phyloP scores from a whole-genome alignment of 2,888 invertebrate species.

The Minunthozetes semirufus region DNA sequence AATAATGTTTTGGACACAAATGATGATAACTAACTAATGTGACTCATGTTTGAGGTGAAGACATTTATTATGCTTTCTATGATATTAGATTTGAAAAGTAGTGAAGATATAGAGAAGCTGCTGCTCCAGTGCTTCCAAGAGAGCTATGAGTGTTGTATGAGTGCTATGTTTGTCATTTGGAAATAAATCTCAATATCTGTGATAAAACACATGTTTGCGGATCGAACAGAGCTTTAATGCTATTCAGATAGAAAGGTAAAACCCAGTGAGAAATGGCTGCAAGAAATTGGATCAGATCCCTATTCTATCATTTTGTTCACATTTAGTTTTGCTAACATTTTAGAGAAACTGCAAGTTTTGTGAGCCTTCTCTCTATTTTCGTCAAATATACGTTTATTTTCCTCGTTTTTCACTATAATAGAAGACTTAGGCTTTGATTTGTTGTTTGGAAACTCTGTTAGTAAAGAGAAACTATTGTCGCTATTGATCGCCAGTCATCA shows the following conservation, averaged over 20 bases:
- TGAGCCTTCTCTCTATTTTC: not conserved
- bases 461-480: not conserved
- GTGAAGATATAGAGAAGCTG: not conserved
- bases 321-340: not conserved
- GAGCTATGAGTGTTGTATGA: conserved; percentile 4
- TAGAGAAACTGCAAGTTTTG: not conserved
- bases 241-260: conserved; percentile 22
- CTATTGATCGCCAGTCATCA: conserved; percentile 7
- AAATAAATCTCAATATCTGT: conserved; percentile 26
- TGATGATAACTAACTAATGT: conserved; percentile 16
- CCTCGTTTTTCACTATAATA: conserved; percentile 4
- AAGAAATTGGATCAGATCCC: conserved; percentile 22
- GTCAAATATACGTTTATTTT: not conserved
- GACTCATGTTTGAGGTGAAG: not conserved
- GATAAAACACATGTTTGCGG: conserved; percentile 27
- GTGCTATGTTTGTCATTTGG: conserved; percentile 21
- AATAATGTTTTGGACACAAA: conserved; percentile 16
- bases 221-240: conserved; percentile 10
- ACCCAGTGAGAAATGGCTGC: conserved; percentile 20
- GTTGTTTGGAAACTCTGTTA: not conserved
- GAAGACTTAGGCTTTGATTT: conserved; percentile 1
- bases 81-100: conserved; percentile 25
- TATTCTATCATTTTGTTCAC: not conserved
- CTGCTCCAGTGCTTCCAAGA: not conserved
- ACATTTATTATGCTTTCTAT: conserved; percentile 20